Conservation (phyloP, 2,113 vertebrate species). For the Cavia porcellus region DNA sequence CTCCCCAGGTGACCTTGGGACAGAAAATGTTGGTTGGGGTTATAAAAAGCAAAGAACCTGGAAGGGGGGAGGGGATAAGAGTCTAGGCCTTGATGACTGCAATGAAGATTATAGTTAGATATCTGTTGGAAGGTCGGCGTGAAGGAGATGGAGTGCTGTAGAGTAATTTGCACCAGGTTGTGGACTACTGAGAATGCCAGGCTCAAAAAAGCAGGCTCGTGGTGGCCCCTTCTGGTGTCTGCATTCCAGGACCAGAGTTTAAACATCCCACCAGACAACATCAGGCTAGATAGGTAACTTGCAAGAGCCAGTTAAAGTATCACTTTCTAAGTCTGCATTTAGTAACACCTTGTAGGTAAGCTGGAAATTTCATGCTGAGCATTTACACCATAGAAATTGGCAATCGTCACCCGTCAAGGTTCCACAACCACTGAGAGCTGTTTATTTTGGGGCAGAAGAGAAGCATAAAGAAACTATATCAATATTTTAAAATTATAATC, state of each 20-base stretch:
- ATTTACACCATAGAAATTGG: slow-evolving; percentile 52
- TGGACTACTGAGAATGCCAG: background rate
- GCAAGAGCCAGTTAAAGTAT: background rate
- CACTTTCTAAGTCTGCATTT: background rate
- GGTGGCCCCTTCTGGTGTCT: background rate
- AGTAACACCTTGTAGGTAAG: background rate
- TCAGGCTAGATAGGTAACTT: background rate
- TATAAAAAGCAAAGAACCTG: slow-evolving; percentile 3
- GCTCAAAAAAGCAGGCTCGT: background rate
- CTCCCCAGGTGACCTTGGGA: background rate
- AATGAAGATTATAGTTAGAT: background rate
- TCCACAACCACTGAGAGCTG: background rate
- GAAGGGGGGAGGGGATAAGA: background rate
- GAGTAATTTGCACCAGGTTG: background rate
- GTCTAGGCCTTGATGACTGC: background rate
- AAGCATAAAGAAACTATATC: background rate
- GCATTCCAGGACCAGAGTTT: background rate
- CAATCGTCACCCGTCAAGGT: background rate
- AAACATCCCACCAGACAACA: background rate
- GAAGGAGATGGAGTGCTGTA: background rate
- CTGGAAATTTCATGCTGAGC: background rate
- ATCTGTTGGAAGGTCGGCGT: background rate
- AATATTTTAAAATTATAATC: background rate
- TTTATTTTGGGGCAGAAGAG: background rate
- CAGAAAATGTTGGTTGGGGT: background rate